phyloP scores from a whole-genome alignment of 2,797 vertebrate species.

The Monodelphis domestica region DNA sequence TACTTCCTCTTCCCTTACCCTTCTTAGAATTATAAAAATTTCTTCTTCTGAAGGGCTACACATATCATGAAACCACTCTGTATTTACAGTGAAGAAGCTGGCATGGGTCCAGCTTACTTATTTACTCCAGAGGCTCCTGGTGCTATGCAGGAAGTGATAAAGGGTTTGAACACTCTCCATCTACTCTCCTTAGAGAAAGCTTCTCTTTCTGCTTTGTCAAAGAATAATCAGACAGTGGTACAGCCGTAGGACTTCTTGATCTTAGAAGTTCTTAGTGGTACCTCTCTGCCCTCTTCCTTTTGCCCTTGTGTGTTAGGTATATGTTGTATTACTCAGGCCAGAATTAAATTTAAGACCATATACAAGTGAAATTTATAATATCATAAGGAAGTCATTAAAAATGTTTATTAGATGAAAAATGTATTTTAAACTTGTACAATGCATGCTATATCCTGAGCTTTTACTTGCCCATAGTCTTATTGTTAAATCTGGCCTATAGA shows the following conservation, averaged over 20 bases:
- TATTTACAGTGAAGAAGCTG: constrained; percentile 16
- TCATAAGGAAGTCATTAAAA: background rate
- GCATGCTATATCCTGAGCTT: background rate
- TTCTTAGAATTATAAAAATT: constrained; percentile 2
- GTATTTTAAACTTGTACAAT: background rate
- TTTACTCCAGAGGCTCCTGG: background rate
- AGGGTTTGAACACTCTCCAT: background rate
- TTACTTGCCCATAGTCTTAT: background rate
- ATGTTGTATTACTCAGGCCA: constrained; percentile 4
- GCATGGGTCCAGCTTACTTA: background rate
- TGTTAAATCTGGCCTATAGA: background rate
- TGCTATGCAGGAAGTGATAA: background rate
- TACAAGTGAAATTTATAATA: background rate
- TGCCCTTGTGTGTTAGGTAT: background rate
- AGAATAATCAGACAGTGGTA: background rate
- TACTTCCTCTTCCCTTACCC: background rate
- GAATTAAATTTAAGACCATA: background rate
- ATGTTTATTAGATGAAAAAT: background rate
- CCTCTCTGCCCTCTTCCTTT: background rate
- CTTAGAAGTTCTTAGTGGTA: background rate
- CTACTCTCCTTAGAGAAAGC: constrained; percentile 9
- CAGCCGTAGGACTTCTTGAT: background rate
- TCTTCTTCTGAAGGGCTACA: constrained; percentile 14
- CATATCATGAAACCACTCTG: background rate
- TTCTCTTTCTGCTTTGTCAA: constrained; percentile 11